Evolutionary conservation across 2,113 vertebrate species (phyloP).

Genomic region (Gyps fulvus): DNA sequence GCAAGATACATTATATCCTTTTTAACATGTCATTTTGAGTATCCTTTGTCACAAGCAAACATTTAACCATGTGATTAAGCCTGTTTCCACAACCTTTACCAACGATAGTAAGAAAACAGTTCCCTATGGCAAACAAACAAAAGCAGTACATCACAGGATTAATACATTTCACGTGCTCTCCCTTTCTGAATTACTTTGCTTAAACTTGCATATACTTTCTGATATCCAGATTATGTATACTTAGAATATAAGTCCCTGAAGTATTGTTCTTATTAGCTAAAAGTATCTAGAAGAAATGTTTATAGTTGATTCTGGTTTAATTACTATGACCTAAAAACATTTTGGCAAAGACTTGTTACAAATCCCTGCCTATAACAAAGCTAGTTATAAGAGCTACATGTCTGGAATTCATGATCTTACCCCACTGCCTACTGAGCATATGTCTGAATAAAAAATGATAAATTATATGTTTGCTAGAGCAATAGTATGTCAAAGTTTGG

Average conservation of each 20-base stretch:
- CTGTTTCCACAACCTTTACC: not conserved
- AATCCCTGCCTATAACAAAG: not conserved
- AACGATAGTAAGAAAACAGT: not conserved
- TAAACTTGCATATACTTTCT: not conserved
- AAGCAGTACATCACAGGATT: not conserved
- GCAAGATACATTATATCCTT: not conserved
- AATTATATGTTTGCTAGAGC: not conserved
- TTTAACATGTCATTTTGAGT: not conserved
- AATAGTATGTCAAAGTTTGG: not conserved
- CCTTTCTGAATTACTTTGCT: not conserved
- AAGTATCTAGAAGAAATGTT: not conserved
- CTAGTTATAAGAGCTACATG: not conserved
- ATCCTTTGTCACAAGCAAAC: not conserved
- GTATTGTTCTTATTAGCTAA: not conserved
- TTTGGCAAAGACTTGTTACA: not conserved
- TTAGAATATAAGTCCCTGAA: not conserved
- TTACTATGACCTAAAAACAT: not conserved
- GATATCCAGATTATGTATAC: not conserved
- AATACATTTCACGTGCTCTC: not conserved
- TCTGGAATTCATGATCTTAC: not conserved
- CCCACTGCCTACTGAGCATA: not conserved
- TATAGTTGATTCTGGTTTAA: not conserved
- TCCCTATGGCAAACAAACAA: not conserved
- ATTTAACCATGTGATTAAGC: constrained; percentile 1
- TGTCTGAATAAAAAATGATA: not conserved